These are phyloP conservation scores for Mallotus villosus DNA, from an alignment of 2,797 vertebrate species.

Conservation along the genomic window DNA sequence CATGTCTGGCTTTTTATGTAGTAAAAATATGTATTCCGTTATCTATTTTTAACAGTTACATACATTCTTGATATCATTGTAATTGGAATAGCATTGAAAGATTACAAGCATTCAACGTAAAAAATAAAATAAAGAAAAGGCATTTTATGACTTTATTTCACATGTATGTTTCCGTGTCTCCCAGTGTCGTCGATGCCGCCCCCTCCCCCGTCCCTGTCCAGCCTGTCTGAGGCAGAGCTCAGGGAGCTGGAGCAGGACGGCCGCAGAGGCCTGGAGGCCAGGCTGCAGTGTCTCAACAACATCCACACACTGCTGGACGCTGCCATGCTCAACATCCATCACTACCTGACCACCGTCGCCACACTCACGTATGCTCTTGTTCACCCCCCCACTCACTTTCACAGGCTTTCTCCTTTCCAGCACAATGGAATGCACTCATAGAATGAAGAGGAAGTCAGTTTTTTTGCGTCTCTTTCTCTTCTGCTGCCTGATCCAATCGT, in stretches of 20 bases:
- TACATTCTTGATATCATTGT: no score
- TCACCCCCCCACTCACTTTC: not conserved
- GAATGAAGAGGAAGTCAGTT: not conserved
- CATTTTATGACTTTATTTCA: no score
- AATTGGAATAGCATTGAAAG: no score
- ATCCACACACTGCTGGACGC: slow-evolving; percentile 94
- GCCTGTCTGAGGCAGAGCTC: slow-evolving; percentile 88
- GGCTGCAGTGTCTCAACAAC: slow-evolving; percentile 93
- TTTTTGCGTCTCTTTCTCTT: not conserved
- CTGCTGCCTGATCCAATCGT: not conserved
- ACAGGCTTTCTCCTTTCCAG: not conserved
- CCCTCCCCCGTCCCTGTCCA: slow-evolving; percentile 86
- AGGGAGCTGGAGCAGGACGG: slow-evolving; percentile 90
- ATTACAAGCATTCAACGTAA: no score
- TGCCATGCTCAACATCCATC: slow-evolving; percentile 96
- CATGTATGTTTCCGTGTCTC: not conserved
- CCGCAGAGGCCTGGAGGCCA: slow-evolving; percentile 85
- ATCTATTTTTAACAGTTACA: not conserved
- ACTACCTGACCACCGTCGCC: slow-evolving; percentile 90
- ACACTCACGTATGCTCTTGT: slow-evolving; percentile 75
- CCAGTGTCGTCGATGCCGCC: slow-evolving; percentile 92
- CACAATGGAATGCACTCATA: not conserved
- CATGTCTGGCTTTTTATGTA: not conserved
- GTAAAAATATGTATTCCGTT: not conserved
- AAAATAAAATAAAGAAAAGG: no score